Conservation (phyloP, 2,888 invertebrate species). For the Eupithecia inturbata region DNA sequence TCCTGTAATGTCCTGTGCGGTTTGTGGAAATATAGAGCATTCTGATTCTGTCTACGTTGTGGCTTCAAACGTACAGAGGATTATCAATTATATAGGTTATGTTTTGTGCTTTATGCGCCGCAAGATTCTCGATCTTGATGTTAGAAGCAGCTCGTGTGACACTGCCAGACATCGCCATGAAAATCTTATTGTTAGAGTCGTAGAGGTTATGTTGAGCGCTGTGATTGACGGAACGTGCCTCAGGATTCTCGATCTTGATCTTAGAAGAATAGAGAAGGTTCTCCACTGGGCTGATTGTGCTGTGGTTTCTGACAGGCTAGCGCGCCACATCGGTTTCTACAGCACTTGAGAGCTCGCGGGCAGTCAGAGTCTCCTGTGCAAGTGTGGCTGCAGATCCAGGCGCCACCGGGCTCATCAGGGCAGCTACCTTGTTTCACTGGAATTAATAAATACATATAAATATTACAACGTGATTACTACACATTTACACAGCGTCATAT, state of each 20-base stretch:
- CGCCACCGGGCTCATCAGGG: slow-evolving; percentile 76
- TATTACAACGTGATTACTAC: too few species aligned
- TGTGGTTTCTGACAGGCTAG: slow-evolving; percentile 76
- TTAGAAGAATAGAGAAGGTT: background rate
- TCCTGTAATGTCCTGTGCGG: too few species aligned
- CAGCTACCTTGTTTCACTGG: slow-evolving; percentile 82
- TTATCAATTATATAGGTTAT: too few species aligned
- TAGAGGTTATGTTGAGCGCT: background rate
- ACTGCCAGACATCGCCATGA: too few species aligned
- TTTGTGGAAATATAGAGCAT: too few species aligned
- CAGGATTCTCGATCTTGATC: background rate
- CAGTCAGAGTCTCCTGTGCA: slow-evolving; percentile 84
- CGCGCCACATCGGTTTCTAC: slow-evolving; percentile 83
- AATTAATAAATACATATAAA: slow-evolving; percentile 38
- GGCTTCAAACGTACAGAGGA: too few species aligned
- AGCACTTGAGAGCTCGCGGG: slow-evolving; percentile 79
- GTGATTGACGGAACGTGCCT: background rate
- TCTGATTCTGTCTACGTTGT: too few species aligned
- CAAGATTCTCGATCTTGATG: too few species aligned
- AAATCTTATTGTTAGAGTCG: too few species aligned
- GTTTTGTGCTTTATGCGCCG: too few species aligned
- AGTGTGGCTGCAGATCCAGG: slow-evolving; percentile 82
- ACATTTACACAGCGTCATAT: too few species aligned
- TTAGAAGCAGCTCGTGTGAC: too few species aligned
- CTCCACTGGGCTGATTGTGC: background rate